These are phyloP conservation scores for Agonopterix subpropinquella DNA, from an alignment of 2,888 invertebrate genomes.

Conservation along the genomic window DNA sequence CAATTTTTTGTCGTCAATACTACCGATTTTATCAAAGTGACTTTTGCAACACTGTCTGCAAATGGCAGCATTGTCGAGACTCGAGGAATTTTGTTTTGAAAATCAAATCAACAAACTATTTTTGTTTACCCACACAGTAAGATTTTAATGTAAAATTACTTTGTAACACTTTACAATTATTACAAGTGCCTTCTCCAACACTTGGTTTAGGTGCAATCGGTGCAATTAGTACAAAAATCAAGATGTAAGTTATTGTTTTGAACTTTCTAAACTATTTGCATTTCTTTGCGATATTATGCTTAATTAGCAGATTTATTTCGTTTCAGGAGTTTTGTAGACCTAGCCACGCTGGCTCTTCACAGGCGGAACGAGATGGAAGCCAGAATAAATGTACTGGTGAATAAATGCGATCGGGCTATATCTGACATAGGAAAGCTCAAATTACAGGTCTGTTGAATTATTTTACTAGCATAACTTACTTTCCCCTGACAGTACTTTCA, in stretches of 20 bases:
- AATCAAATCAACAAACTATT: too few relatives aligned
- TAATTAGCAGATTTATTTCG: conserved; percentile 8
- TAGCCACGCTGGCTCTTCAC: conserved; percentile 54
- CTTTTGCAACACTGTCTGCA: too few relatives aligned
- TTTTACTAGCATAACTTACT: too few relatives aligned
- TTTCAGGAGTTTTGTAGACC: conserved; percentile 59
- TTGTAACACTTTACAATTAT: too few relatives aligned
- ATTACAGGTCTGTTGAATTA: conserved; percentile 37
- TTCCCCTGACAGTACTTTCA: too few relatives aligned
- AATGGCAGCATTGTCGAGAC: too few relatives aligned
- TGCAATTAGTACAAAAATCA: conserved; percentile 1
- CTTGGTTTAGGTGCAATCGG: not conserved
- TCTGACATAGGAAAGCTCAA: conserved; percentile 49
- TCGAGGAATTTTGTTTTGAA: too few relatives aligned
- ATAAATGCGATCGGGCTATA: conserved; percentile 55
- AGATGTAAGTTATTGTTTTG: conserved; percentile 25
- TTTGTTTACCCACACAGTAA: too few relatives aligned
- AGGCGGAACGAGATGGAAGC: conserved; percentile 55
- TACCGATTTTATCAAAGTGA: too few relatives aligned
- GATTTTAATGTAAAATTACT: too few relatives aligned
- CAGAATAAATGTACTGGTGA: conserved; percentile 43
- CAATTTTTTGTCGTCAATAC: too few relatives aligned
- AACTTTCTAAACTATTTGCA: conserved; percentile 7
- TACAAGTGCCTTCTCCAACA: too few relatives aligned
- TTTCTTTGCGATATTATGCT: conserved; percentile 5